phyloP scores from a whole-genome alignment of 2,888 invertebrate species.

The Drosophila nr. fundita region DNA sequence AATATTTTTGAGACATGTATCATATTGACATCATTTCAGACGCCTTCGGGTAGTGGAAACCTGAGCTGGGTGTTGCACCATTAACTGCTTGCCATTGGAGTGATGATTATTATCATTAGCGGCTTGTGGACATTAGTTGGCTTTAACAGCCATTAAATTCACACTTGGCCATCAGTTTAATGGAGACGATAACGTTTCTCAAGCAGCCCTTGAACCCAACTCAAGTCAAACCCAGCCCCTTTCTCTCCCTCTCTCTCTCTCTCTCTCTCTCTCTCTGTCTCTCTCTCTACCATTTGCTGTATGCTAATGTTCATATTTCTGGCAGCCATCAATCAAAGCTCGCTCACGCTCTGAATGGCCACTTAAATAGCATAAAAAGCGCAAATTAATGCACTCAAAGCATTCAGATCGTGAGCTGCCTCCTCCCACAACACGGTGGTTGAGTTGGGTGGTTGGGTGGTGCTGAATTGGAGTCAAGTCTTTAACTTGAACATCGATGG shows the following conservation, averaged over 20 bases:
- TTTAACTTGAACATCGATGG: slow-evolving; percentile 33
- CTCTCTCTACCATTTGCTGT: neutral
- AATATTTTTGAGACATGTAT: neutral
- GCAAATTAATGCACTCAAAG: slow-evolving; percentile 77
- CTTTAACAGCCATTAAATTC: slow-evolving; percentile 31
- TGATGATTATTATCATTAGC: neutral
- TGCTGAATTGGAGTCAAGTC: slow-evolving; percentile 47
- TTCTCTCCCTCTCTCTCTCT: neutral
- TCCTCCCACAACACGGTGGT: no score
- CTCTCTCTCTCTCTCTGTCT: neutral
- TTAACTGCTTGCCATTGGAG: neutral
- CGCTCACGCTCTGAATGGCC: slow-evolving; percentile 43
- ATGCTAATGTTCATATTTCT: slow-evolving; percentile 55
- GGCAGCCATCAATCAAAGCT: slow-evolving; percentile 64
- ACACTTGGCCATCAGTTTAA: slow-evolving; percentile 1
- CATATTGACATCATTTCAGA: neutral
- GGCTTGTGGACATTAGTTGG: slow-evolving; percentile 7
- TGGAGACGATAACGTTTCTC: neutral
- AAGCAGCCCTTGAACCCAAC: slow-evolving; percentile 20
- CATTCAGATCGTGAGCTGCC: slow-evolving; percentile 56
- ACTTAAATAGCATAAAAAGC: slow-evolving; percentile 74
- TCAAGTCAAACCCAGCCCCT: neutral
- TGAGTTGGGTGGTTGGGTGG: neutral
- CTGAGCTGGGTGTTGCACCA: neutral
- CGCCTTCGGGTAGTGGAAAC: neutral